Percentiles rank a stretch among this genome's conserved stretches.
Evolutionary conservation across 53 echinoderm and acorn worm species (phyloP).

Genomic region (Patiria pectinifera): DNA sequence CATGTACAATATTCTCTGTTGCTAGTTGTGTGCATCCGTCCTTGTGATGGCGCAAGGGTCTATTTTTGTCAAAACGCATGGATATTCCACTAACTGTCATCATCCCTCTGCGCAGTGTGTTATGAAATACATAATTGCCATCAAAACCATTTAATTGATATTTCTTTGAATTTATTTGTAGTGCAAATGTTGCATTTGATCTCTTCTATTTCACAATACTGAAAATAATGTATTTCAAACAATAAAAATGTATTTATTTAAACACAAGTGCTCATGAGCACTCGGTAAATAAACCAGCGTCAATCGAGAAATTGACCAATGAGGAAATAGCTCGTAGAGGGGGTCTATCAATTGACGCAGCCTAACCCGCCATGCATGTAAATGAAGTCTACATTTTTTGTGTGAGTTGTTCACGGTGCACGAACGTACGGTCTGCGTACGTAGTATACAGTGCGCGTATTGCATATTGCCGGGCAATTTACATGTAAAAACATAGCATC

Average conservation of each 20-base stretch:
- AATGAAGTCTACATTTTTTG: slow-evolving; percentile 85
- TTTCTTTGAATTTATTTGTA: background rate
- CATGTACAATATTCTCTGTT: no score
- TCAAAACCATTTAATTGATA: background rate
- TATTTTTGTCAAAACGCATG: slow-evolving; percentile 29
- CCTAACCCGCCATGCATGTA: slow-evolving; percentile 75
- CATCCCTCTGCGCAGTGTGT: slow-evolving; percentile 4
- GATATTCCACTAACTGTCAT: slow-evolving; percentile 3
- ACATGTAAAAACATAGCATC: slow-evolving; percentile 45
- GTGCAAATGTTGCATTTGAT: background rate
- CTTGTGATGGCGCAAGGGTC: slow-evolving; percentile 18
- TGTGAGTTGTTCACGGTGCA: slow-evolving; percentile 64
- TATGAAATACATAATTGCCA: background rate
- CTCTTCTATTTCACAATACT: background rate
- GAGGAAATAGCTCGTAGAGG: slow-evolving; percentile 88
- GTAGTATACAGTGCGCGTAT: slow-evolving; percentile 34
- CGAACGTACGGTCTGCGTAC: slow-evolving; percentile 38
- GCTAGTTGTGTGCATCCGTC: no score
- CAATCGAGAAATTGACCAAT: slow-evolving; percentile 75
- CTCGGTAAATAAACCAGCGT: slow-evolving; percentile 12
- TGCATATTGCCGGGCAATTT: slow-evolving; percentile 40
- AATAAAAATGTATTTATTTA: no score
- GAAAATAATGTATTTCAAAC: background rate
- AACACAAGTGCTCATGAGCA: no score
- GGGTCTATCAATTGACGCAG: slow-evolving; percentile 94